Evolutionary conservation across 2,113 vertebrate species (phyloP).

Genomic region (Lipophrys pholis): DNA sequence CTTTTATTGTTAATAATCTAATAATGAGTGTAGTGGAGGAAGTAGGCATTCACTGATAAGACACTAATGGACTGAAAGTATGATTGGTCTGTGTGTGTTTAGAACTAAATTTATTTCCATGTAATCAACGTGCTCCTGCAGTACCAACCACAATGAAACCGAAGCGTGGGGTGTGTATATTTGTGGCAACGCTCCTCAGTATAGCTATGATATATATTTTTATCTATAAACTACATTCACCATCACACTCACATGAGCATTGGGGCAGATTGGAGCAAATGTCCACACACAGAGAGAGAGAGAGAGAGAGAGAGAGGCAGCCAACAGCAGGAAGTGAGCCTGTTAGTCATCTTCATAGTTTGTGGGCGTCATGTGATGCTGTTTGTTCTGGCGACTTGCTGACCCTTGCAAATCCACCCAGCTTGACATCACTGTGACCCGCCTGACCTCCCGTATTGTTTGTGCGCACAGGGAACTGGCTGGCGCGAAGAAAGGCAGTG

Average conservation of each 20-base stretch:
- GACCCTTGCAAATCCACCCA: constrained; percentile 68
- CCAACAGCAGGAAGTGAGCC: constrained; percentile 68
- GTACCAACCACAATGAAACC: neutral
- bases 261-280: constrained; percentile 2
- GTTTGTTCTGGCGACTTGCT: constrained; percentile 71
- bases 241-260: neutral
- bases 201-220: neutral
- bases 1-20: too few relatives aligned
- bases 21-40: too few relatives aligned
- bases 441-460: constrained; percentile 40
- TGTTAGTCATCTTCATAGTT: constrained; percentile 63
- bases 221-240: constrained; percentile 22
- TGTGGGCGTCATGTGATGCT: constrained; percentile 65
- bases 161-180: neutral
- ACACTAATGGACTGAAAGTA: neutral
- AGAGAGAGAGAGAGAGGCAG: neutral
- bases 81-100: neutral
- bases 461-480: neutral
- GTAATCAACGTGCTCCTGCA: constrained; percentile 17
- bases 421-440: constrained; percentile 67
- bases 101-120: constrained; percentile 45
- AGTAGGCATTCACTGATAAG: neutral
- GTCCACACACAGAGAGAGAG: neutral
- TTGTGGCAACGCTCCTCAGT: neutral
- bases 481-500: constrained; percentile 13